Percentiles rank a stretch among this genome's conserved stretches.
These are phyloP conservation scores for Cantharis rustica DNA, from an alignment of 2,888 invertebrate genomes.

Conservation along the genomic window DNA sequence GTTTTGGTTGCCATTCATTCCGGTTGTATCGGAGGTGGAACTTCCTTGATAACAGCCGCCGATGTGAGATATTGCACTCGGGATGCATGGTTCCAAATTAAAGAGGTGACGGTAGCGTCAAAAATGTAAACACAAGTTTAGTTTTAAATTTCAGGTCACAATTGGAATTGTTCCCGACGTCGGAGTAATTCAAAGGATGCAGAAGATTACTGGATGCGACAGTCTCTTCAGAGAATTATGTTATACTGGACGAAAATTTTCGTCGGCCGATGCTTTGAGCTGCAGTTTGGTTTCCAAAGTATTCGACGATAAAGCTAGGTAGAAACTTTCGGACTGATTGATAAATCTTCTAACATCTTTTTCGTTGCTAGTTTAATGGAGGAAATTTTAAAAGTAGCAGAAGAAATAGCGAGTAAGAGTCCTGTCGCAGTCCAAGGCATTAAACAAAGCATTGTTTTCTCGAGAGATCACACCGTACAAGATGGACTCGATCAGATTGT, in stretches of 20 bases:
- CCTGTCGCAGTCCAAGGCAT: conserved; percentile 94
- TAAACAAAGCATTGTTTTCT: conserved; percentile 82
- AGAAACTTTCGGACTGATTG: not conserved
- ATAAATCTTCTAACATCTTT: not conserved
- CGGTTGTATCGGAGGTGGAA: conserved; percentile 87
- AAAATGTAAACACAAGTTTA: not conserved
- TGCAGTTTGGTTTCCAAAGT: conserved; percentile 86
- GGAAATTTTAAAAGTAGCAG: conserved; percentile 75
- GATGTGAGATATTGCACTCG: conserved; percentile 88
- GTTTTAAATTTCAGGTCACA: conserved; percentile 56
- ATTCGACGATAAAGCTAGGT: conserved; percentile 72
- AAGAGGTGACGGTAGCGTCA: conserved; percentile 65
- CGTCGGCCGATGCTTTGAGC: conserved; percentile 77
- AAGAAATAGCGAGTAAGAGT: conserved; percentile 82
- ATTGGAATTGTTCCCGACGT: conserved; percentile 95
- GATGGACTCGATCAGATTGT: conserved; percentile 92
- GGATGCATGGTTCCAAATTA: conserved; percentile 91
- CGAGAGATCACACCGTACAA: conserved; percentile 84
- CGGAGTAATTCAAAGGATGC: conserved; percentile 90
- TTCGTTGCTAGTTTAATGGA: conserved; percentile 66
- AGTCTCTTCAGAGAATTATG: conserved; percentile 88
- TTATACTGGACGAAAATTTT: conserved; percentile 82
- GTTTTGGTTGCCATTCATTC: conserved; percentile 87
- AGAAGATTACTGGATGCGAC: conserved; percentile 86
- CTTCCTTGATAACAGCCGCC: conserved; percentile 81